Percentiles rank a stretch among this genome's conserved stretches.
Conservation (phyloP, 2,888 invertebrate species). For the Anoplius nigerrimus region DNA sequence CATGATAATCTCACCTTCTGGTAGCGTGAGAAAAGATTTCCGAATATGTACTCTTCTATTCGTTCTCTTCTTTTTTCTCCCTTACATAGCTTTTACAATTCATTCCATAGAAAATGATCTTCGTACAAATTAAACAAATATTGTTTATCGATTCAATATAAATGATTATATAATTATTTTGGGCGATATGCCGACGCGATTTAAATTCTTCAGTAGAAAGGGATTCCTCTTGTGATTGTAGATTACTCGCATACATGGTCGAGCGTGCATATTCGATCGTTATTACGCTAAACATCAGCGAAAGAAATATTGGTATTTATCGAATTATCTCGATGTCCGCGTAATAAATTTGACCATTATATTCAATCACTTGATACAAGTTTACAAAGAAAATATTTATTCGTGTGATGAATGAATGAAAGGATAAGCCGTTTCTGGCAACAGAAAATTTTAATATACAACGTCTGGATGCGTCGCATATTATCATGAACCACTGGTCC, state of each 20-base stretch:
- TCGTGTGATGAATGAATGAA: constrained; percentile 25
- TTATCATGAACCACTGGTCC: neutral
- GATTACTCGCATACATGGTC: neutral
- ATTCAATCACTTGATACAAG: constrained; percentile 32
- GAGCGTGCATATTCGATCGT: neutral
- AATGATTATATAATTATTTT: constrained; percentile 32
- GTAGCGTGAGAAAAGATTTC: no score
- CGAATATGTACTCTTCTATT: no score
- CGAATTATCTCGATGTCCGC: neutral
- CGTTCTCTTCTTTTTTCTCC: no score
- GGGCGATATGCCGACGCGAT: no score
- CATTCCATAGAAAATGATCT: constrained; percentile 49
- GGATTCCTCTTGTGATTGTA: neutral
- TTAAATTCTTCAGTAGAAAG: no score
- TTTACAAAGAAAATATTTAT: constrained; percentile 35
- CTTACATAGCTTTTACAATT: constrained; percentile 48
- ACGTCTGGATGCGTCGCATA: neutral
- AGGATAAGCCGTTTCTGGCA: constrained; percentile 35
- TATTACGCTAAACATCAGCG: no score
- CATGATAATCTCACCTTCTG: no score
- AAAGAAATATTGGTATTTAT: no score
- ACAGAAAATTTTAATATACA: constrained; percentile 34
- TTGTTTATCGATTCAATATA: constrained; percentile 30
- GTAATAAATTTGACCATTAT: neutral
- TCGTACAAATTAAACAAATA: constrained; percentile 49